Evolutionary conservation across 2,888 invertebrate genomes (phyloP).

Genomic region (Drosophila mettleri): DNA sequence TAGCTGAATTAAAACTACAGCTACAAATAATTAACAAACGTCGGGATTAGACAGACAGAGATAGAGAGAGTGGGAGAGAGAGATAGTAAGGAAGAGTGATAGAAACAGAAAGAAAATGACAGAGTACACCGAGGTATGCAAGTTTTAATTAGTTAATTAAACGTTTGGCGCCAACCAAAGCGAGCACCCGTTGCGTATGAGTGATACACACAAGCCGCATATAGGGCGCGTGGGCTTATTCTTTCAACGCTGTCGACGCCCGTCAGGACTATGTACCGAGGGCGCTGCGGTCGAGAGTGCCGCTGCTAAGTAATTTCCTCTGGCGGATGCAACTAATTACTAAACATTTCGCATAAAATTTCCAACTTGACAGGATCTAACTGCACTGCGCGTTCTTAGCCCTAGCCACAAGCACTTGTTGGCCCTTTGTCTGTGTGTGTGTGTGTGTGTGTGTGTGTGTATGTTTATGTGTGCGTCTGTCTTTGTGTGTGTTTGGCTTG

Average conservation of each 20-base stretch:
- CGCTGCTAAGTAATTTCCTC: conserved; percentile 74
- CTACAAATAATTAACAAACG: conserved; percentile 71
- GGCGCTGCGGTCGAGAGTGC: conserved; percentile 50
- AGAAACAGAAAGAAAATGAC: conserved; percentile 14
- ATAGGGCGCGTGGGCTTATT: conserved; percentile 45
- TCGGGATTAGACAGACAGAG: conserved; percentile 29
- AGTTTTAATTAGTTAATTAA: conserved; percentile 80
- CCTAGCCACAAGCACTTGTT: conserved; percentile 35
- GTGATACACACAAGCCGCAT: conserved; percentile 50
- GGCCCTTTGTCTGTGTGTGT: conserved; percentile 16
- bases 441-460: conserved; percentile 22
- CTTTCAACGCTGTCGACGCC: conserved; percentile 62
- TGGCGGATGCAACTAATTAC: conserved; percentile 80
- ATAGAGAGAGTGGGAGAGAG: conserved; percentile 9
- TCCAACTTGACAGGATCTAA: conserved; percentile 74
- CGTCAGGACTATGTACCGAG: conserved; percentile 30
- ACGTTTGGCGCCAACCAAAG: conserved; percentile 66
- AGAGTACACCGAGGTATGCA: conserved; percentile 48
- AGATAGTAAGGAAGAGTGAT: conserved; percentile 3
- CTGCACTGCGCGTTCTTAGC: conserved; percentile 55
- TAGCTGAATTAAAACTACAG: conserved; percentile 63
- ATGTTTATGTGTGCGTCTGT: conserved; percentile 8
- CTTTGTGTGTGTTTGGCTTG: conserved; percentile 48
- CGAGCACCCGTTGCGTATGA: conserved; percentile 63
- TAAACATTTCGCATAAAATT: conserved; percentile 80